Base-by-base conservation (phyloP, 2,797 vertebrate species). In the Cyprinella venusta region DNA sequence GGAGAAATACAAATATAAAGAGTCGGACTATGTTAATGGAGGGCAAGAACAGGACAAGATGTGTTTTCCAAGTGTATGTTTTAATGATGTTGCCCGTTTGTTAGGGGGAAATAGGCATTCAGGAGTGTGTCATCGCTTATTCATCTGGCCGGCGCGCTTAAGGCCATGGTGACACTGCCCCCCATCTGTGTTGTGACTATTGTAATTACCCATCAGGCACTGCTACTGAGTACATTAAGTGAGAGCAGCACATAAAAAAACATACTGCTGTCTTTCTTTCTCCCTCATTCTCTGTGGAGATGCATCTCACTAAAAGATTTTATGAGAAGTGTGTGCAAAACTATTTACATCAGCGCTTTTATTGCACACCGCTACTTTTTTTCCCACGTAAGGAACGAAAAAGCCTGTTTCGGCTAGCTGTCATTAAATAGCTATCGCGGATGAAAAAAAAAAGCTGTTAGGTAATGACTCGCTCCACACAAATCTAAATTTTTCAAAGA, bases 171-270 rank as follows among this genome's bases (percentile, higher is more conserved):
- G 91, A 92, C 91, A 85, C 89, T 85, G 87, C 84, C 82, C 91
- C 89, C 90, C 86, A 92, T 94, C 90, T 92, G 91, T 94, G 92
- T 92, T 93, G 91, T 92, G 92, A 92, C 92, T 91, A 88, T 92
- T 91, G 92, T 92, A 93, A 93, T 94, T 94, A 92, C 92, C 91
- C 91, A 91, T 92, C 91, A 93, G 87, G 88, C 82, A 64, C 88
- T 85, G 91, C 87, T 80, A 87, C 88, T 86, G 83, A 88, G 82
- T 79, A 67, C 76, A 84, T 82, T 75, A 83, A 84, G 78, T 63
- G 69, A 85, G 81, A 86, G 74, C 65, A 81, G 78, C 72, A 79
- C 77, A 81, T 86, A 69, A 82, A 86, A 48, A 45, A 86, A 59
- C 59, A 36, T 24, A 52, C 52, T 70, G 56, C 50, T 79, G 40